phyloP scores from a whole-genome alignment of 2,888 invertebrate species.

The Parnassius glacialis region DNA sequence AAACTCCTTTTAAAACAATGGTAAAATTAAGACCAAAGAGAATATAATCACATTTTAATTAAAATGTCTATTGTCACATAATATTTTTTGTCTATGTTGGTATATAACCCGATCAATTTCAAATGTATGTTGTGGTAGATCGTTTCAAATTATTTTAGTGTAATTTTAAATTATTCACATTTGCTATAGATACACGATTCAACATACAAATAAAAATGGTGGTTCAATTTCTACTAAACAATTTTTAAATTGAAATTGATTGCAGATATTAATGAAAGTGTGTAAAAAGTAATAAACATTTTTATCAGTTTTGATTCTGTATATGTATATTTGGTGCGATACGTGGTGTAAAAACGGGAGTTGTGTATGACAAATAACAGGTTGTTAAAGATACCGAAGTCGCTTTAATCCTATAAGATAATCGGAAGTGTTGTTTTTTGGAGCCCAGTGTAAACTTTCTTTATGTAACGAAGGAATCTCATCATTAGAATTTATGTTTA shows the following conservation, averaged over 20 bases:
- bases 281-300: constrained; percentile 44
- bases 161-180: constrained; percentile 29
- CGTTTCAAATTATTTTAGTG: constrained; percentile 1
- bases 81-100: constrained; percentile 39
- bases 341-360: constrained; percentile 62
- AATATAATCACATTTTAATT: too few species aligned
- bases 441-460: constrained; percentile 37
- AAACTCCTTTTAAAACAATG: too few species aligned
- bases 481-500: constrained; percentile 22
- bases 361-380: constrained; percentile 78
- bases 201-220: constrained; percentile 79
- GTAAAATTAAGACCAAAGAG: not conserved
- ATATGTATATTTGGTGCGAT: constrained; percentile 52
- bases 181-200: constrained; percentile 56
- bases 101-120: constrained; percentile 43
- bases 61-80: too few species aligned
- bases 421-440: constrained; percentile 57
- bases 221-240: constrained; percentile 69
- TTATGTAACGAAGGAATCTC: constrained; percentile 28
- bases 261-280: constrained; percentile 39
- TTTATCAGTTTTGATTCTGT: constrained; percentile 42
- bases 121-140: constrained; percentile 25
- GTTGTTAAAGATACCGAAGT: constrained; percentile 78
- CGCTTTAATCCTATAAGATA: constrained; percentile 61
- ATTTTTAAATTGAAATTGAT: constrained; percentile 55